Percentiles rank a stretch among this genome's conserved stretches.
Conservation (phyloP, 1,140 invertebrate species). For the Tenebrio molitor region DNA sequence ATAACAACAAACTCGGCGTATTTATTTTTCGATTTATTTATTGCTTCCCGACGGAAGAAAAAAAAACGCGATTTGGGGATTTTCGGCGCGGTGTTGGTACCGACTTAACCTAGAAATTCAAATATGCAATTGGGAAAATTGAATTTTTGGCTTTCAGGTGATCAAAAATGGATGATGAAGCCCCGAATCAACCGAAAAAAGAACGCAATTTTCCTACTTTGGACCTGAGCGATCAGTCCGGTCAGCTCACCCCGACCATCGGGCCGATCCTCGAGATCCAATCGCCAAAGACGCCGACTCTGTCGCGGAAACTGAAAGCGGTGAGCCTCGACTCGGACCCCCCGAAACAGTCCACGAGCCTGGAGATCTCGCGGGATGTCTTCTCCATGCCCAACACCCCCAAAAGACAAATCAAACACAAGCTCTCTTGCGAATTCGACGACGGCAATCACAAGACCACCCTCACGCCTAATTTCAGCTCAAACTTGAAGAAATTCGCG, state of each 20-base stretch:
- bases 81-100: slow-evolving; percentile 1
- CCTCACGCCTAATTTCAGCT: slow-evolving; percentile 56
- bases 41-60: background rate
- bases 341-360: slow-evolving; percentile 52
- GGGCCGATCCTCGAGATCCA: slow-evolving; percentile 64
- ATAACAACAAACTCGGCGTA: background rate
- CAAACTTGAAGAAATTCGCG: slow-evolving; percentile 64
- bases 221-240: slow-evolving; percentile 54
- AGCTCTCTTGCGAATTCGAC: slow-evolving; percentile 59
- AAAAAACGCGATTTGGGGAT: background rate
- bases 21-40: slow-evolving; percentile 1
- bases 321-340: slow-evolving; percentile 66
- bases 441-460: slow-evolving; percentile 54
- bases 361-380: slow-evolving; percentile 63
- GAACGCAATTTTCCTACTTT: slow-evolving; percentile 62
- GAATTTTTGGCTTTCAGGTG: background rate
- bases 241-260: slow-evolving; percentile 46
- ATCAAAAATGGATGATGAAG: slow-evolving; percentile 16
- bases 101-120: slow-evolving; percentile 20
- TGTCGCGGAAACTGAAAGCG: slow-evolving; percentile 65
- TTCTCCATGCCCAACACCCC: slow-evolving; percentile 66
- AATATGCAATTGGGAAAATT: background rate
- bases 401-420: slow-evolving; percentile 62
- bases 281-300: slow-evolving; percentile 65
- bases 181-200: slow-evolving; percentile 51